Conservation (phyloP, 2,113 vertebrate genomes). For the Excalfactoria chinensis region DNA sequence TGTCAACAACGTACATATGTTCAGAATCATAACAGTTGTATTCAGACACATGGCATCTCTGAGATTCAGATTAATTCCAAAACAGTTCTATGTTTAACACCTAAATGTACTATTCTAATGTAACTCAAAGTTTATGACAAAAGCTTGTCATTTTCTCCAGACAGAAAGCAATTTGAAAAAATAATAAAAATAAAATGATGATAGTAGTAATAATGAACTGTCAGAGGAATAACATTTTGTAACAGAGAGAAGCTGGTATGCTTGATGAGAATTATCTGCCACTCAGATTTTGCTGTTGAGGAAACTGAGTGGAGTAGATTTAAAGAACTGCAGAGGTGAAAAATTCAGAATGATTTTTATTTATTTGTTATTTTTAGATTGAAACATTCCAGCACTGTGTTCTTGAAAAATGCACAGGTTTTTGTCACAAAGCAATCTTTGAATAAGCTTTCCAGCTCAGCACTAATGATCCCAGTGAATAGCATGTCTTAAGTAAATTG, state of each 20-base stretch:
- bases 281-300: neutral
- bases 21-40: neutral
- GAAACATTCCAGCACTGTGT: neutral
- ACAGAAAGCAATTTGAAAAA: neutral
- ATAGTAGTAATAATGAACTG: neutral
- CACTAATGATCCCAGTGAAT: constrained; percentile 53
- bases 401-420: neutral
- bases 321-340: neutral
- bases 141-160: neutral
- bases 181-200: neutral
- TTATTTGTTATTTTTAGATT: constrained; percentile 38
- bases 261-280: neutral
- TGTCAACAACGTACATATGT: neutral
- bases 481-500: constrained; percentile 44
- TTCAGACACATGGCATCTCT: neutral
- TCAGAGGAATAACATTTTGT: neutral
- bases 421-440: neutral
- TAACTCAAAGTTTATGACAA: neutral
- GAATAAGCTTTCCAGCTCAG: constrained; percentile 5
- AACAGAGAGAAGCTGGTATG: neutral
- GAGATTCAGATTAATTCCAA: neutral
- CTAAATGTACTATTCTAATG: neutral
- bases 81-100: neutral
- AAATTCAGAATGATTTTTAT: neutral
- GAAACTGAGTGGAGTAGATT: neutral